Conservation (phyloP, 2,113 vertebrate genomes). For the Melanocharis versteri region DNA sequence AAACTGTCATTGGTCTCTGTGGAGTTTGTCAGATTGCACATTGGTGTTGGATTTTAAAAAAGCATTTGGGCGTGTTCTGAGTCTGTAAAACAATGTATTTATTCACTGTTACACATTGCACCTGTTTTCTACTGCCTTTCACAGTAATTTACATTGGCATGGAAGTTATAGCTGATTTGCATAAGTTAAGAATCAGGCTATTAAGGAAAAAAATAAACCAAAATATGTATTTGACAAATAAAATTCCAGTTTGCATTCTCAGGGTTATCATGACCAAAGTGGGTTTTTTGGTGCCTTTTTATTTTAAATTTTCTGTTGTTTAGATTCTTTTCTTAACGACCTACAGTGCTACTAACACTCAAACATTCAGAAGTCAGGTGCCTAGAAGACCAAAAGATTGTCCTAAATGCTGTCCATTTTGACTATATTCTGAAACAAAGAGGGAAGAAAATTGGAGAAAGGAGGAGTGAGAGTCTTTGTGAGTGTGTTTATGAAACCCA, state of each 20-base stretch:
- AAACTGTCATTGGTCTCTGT: background rate
- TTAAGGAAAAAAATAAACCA: background rate
- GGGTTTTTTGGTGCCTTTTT: background rate
- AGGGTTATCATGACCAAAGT: background rate
- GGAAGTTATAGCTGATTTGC: background rate
- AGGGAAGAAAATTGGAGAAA: background rate
- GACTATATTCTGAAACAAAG: background rate
- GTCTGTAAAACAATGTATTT: background rate
- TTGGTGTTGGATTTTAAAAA: background rate
- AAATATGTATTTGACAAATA: background rate
- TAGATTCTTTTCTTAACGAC: background rate
- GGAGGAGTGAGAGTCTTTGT: background rate
- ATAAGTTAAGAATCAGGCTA: background rate
- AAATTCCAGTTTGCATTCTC: background rate
- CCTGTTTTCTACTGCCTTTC: background rate
- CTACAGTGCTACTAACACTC: background rate
- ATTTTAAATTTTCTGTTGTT: background rate
- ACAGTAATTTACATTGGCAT: background rate
- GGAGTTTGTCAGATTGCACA: background rate
- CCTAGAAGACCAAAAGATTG: background rate
- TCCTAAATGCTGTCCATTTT: background rate
- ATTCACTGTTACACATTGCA: background rate
- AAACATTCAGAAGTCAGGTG: background rate
- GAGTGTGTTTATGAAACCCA: background rate
- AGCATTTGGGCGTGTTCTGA: background rate